Conservation (phyloP, 2,888 invertebrate species). For the Pachydiplax longipennis region DNA sequence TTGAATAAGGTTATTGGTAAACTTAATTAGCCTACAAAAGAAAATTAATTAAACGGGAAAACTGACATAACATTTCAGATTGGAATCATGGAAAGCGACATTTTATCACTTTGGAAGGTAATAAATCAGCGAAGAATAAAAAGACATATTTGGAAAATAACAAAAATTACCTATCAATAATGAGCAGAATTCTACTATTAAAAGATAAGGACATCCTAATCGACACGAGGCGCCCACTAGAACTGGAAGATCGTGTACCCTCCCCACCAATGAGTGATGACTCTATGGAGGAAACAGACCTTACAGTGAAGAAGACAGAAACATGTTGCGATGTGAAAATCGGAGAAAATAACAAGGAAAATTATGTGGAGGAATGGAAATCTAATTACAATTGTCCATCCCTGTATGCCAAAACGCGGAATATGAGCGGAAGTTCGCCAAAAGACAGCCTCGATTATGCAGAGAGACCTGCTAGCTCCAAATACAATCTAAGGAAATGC, state of each 20-base stretch:
- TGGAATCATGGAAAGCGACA: neutral
- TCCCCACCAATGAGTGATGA: slow-evolving; percentile 27
- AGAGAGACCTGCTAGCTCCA: neutral
- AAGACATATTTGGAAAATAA: neutral
- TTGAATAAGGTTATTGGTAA: neutral
- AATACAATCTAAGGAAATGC: neutral
- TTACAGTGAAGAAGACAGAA: neutral
- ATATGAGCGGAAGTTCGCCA: neutral
- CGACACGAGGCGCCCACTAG: neutral
- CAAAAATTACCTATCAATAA: neutral
- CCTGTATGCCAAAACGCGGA: neutral
- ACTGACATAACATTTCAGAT: neutral
- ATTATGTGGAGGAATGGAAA: neutral
- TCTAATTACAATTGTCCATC: neutral
- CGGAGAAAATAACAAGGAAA: neutral
- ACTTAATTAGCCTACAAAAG: neutral
- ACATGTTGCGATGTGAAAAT: neutral
- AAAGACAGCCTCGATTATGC: neutral
- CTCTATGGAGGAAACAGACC: neutral
- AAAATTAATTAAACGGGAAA: no score
- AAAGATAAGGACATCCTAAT: neutral
- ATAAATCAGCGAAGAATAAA: neutral
- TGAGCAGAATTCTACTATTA: neutral
- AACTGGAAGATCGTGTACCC: neutral
- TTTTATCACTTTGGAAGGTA: neutral